These are phyloP conservation scores for Psephotus haematonotus DNA, from an alignment of 2,113 vertebrate genomes.

Conservation along the genomic window DNA sequence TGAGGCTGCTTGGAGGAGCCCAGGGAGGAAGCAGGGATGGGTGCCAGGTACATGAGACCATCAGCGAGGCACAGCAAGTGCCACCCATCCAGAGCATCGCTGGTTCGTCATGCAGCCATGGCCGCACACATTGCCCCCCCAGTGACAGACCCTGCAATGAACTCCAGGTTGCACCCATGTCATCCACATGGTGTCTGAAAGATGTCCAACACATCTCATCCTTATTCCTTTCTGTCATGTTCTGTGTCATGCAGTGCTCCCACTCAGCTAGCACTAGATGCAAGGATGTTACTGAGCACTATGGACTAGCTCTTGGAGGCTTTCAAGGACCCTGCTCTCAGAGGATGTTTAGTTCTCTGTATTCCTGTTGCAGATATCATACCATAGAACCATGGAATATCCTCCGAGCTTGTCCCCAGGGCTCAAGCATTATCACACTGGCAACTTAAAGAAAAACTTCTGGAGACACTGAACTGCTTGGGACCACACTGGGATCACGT, in stretches of 20 bases:
- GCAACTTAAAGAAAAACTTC: not conserved
- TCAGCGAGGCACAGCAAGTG: not conserved
- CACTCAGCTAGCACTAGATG: not conserved
- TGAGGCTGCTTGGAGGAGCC: not conserved
- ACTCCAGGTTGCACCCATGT: not conserved
- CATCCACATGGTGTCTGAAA: accelerated
- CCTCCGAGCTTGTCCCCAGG: not conserved
- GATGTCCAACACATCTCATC: not conserved
- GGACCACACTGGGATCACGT: not conserved
- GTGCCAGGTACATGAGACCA: not conserved
- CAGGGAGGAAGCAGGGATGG: not conserved
- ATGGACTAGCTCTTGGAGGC: not conserved
- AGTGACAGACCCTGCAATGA: not conserved
- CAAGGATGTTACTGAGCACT: not conserved
- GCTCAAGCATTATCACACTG: accelerated
- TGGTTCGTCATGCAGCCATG: not conserved
- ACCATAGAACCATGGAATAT: not conserved
- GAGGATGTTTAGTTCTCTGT: not conserved
- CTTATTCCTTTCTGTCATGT: not conserved
- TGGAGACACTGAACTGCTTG: not conserved
- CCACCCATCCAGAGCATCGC: not conserved
- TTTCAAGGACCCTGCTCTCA: not conserved
- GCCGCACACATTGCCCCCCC: not conserved
- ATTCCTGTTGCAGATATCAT: not conserved
- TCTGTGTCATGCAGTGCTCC: not conserved